phyloP scores from a whole-genome alignment of 2,888 invertebrate genomes.

The Nebria salina region DNA sequence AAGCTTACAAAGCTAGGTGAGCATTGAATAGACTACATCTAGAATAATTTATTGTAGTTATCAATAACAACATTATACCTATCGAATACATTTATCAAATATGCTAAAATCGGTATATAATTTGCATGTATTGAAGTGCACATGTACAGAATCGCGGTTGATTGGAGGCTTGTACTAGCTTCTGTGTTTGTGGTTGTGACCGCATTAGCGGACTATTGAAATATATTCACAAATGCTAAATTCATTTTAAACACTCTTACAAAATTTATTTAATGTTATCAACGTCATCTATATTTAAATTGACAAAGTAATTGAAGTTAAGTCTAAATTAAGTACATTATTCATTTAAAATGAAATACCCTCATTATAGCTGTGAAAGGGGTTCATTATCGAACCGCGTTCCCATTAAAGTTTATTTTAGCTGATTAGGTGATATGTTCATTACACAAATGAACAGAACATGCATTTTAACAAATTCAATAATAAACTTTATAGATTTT shows the following conservation, averaged over 20 bases:
- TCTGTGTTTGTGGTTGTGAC: background rate
- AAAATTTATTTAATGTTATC: too few species aligned
- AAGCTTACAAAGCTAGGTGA: too few species aligned
- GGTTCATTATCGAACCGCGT: background rate
- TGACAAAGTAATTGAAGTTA: background rate
- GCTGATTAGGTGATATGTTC: background rate
- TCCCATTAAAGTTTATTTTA: background rate
- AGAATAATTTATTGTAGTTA: background rate
- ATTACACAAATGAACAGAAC: background rate
- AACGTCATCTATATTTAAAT: too few species aligned
- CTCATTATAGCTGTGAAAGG: background rate
- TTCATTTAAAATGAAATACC: background rate
- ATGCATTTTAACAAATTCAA: background rate
- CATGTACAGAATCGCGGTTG: background rate
- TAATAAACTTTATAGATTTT: background rate
- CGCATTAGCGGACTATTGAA: background rate
- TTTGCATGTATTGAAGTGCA: background rate
- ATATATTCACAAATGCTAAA: too few species aligned
- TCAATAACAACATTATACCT: background rate
- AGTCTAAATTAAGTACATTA: background rate
- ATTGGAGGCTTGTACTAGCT: background rate
- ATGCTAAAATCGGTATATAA: background rate
- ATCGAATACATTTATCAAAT: slow-evolving; percentile 1
- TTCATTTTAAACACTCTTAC: too few species aligned
- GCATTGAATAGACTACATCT: too few species aligned